phyloP scores from a whole-genome alignment of 2,797 vertebrate genomes.

The Thamnophis elegans region DNA sequence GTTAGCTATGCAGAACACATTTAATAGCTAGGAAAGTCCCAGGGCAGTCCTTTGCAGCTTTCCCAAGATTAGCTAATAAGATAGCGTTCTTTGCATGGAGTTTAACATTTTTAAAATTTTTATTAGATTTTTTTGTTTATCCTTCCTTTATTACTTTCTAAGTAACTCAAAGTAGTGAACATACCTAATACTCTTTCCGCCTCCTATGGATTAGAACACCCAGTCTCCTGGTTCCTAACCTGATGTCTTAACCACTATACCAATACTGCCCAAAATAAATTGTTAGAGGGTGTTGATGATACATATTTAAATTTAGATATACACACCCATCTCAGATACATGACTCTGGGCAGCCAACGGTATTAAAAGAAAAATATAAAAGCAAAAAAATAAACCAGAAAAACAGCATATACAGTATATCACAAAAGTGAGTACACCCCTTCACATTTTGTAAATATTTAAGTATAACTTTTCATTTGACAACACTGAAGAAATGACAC shows the following conservation, averaged over 20 bases:
- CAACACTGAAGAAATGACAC: no score
- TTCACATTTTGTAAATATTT: no score
- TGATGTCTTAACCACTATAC: background rate
- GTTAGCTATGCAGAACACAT: slow-evolving; percentile 3
- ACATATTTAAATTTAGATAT: background rate
- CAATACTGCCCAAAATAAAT: background rate
- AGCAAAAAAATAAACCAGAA: background rate
- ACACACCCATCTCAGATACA: background rate
- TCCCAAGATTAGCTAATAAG: slow-evolving; percentile 10
- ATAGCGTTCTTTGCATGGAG: background rate
- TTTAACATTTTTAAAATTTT: background rate
- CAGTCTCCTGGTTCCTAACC: background rate
- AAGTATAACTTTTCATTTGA: no score
- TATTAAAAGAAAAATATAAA: background rate
- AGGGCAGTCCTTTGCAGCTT: slow-evolving; percentile 29
- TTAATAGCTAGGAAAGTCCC: slow-evolving; percentile 19
- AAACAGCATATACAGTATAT: background rate
- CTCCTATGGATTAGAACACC: background rate
- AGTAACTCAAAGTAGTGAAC: background rate
- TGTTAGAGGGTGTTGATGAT: background rate
- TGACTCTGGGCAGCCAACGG: background rate
- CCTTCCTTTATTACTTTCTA: background rate
- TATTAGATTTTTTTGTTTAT: background rate
- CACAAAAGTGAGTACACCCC: no score
- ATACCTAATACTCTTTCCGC: background rate